These are phyloP conservation scores for Horisme vitalbata DNA, from an alignment of 2,888 invertebrate genomes.

Conservation along the genomic window DNA sequence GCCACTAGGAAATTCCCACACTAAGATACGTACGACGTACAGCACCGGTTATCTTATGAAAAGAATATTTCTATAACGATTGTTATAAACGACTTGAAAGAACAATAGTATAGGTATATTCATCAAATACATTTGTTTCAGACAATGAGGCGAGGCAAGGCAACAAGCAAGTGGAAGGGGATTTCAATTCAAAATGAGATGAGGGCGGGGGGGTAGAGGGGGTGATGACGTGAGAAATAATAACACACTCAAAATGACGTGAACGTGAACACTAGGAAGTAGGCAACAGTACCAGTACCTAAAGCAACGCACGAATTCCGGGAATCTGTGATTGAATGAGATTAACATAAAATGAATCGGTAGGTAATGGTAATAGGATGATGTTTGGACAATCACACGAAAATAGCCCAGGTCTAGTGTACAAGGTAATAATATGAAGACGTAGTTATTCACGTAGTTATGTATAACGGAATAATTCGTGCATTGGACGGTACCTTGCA, in stretches of 20 bases:
- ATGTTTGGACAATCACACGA: constrained; percentile 2
- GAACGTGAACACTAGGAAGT: constrained; percentile 17
- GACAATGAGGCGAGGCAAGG: constrained; percentile 5
- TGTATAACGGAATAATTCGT: too few relatives aligned
- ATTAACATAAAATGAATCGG: constrained; percentile 21
- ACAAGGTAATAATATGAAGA: too few relatives aligned
- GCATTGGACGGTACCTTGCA: too few relatives aligned
- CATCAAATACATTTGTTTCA: constrained; percentile 5
- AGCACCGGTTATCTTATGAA: constrained; percentile 8
- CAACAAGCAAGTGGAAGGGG: constrained; percentile 5
- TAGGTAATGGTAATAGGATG: constrained; percentile 7
- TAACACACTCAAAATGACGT: constrained; percentile 15
- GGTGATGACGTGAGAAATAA: constrained; percentile 13
- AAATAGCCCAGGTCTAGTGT: constrained; percentile 3
- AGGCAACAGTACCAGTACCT: constrained; percentile 27
- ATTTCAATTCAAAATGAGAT: neutral
- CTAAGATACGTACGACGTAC: constrained; percentile 4
- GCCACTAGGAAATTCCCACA: constrained; percentile 17
- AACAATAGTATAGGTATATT: constrained; percentile 4
- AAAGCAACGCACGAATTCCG: constrained; percentile 28
- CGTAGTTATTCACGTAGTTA: too few relatives aligned
- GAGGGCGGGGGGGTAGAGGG: neutral
- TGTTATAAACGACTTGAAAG: constrained; percentile 4
- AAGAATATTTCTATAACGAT: constrained; percentile 8
- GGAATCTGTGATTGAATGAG: constrained; percentile 26